Base-by-base conservation (phyloP, 2,113 vertebrate genomes). In the Rallus limicola region DNA sequence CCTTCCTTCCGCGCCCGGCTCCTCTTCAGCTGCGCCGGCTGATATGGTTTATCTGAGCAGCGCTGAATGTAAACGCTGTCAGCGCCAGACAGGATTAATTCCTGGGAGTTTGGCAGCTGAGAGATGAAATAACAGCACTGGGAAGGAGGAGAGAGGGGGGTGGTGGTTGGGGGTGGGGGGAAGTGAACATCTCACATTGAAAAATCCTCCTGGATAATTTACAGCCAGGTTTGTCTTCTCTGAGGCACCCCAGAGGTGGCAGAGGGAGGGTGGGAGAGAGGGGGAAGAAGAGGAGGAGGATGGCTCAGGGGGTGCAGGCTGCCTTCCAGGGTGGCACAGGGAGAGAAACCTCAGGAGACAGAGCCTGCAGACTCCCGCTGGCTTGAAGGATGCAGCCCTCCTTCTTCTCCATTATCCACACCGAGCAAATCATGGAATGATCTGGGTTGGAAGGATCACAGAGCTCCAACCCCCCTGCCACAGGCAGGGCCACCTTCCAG, bases 41-140 rank as follows among this genome's bases (percentile, higher is more conserved):
- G 92, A 95, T 95, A 77, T 68, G 88, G 95, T 96, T 95, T 96
- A 95, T 95, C 94, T 93, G 95, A 97, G 93, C 92, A 42, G 76
- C 10, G 16, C 93, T 64, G 93, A 93, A 95, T 95, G 96, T 96
- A 97, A 97, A 97, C 95, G 88, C 90, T 97, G 92, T 97, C 97
- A 97, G 95, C 33, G 55, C 92, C 63, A 64, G 64, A 79, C 31
- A 68, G 95, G 90, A 97, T 97, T 95, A 96, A 97, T 96, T 94
- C 94, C 88, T 44, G 5, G 76, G 68, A 81, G 65, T 95, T 88
- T 95, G 95, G 91, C 92, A 91, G 95, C 81, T 56, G 21, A 59
- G 85, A 82, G 84, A 96, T 91, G 92, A 89, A 93, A 82, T 72
- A 92, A 64, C 87, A 80, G 90, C 8, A 3, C 74, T 67, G 71